Percentiles rank a stretch among this genome's conserved stretches.
Conservation (phyloP, 2,888 invertebrate genomes). For the Leptinotarsa haldemani region DNA sequence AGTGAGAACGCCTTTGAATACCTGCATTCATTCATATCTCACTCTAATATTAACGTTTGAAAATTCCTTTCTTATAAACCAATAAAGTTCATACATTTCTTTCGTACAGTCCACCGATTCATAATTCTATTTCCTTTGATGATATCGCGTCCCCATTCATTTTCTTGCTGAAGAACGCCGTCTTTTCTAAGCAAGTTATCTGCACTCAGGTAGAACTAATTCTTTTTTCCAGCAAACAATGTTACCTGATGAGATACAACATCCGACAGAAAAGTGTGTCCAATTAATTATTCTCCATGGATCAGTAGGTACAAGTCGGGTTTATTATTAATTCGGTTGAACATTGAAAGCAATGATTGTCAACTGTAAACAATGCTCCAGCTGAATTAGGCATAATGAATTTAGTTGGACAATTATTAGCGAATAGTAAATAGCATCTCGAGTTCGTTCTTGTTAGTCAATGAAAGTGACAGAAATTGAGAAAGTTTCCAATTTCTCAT, state of each 20-base stretch:
- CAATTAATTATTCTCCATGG: not conserved
- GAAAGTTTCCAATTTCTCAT: too few species aligned
- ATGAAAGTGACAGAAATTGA: too few species aligned
- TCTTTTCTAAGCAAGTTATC: not conserved
- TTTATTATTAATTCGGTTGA: not conserved
- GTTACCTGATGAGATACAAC: not conserved
- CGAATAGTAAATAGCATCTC: too few species aligned
- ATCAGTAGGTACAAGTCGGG: not conserved
- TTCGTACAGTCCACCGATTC: not conserved
- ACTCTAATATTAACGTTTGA: too few species aligned
- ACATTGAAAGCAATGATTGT: not conserved
- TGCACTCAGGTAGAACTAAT: constrained; percentile 3
- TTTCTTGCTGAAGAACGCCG: constrained; percentile 21
- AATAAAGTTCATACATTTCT: not conserved
- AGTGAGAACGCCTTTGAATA: too few species aligned
- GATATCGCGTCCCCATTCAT: constrained; percentile 25
- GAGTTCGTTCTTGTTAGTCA: too few species aligned
- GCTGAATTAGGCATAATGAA: not conserved
- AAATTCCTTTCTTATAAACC: too few species aligned
- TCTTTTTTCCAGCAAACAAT: constrained; percentile 4
- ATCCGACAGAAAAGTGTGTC: constrained; percentile 8
- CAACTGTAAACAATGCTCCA: not conserved
- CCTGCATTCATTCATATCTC: too few species aligned
- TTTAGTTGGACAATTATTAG: too few species aligned
- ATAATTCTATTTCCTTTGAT: not conserved